phyloP scores from a whole-genome alignment of 2,888 invertebrate species.

The Strigamia crassipes region DNA sequence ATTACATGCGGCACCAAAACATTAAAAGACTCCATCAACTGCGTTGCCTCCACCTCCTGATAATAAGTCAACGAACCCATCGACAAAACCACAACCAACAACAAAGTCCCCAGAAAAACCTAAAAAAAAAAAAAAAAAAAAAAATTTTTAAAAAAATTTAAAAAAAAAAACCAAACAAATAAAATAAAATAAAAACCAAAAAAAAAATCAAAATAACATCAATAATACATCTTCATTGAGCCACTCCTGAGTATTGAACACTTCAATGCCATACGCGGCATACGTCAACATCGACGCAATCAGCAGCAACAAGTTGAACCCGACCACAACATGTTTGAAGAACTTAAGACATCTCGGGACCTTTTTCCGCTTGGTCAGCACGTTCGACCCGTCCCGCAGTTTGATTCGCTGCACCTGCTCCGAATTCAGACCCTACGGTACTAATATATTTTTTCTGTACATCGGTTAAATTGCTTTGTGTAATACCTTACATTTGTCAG shows the following conservation, averaged over 20 bases:
- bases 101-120: slow-evolving; percentile 91
- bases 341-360: background rate
- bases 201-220: too few species aligned
- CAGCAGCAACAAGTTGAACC: background rate
- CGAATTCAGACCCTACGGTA: background rate
- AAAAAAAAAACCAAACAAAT: too few species aligned
- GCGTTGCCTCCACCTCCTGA: slow-evolving; percentile 95
- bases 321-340: background rate
- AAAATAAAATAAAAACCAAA: background rate
- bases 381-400: background rate
- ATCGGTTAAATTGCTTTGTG: background rate
- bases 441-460: background rate
- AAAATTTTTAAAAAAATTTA: too few species aligned
- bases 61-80: slow-evolving; percentile 99
- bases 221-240: background rate
- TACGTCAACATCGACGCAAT: background rate
- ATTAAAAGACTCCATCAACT: slow-evolving; percentile 99
- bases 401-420: background rate
- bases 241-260: background rate
- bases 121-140: slow-evolving; percentile 53
- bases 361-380: background rate
- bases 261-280: background rate
- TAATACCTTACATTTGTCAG: background rate
- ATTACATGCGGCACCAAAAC: slow-evolving; percentile 87
- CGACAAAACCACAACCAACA: slow-evolving; percentile 94